Conservation (phyloP, 2,113 vertebrate genomes). For the Marcusenius ussheri region DNA sequence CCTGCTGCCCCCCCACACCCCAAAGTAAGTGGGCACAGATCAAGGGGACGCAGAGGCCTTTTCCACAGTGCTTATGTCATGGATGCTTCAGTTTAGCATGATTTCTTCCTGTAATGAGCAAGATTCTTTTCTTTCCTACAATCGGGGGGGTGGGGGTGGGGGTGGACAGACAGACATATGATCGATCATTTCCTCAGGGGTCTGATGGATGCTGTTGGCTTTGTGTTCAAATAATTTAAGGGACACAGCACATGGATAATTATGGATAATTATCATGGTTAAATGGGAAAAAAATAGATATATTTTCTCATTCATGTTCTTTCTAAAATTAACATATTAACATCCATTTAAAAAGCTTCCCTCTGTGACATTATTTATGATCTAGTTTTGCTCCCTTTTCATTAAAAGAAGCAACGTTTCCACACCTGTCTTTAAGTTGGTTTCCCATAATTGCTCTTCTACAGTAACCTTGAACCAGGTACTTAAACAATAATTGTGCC, state of each 20-base stretch:
- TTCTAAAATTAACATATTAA: not conserved
- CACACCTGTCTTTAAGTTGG: not conserved
- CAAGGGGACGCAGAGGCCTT: not conserved
- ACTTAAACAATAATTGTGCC: not conserved
- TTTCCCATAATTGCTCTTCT: not conserved
- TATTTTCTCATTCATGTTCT: not conserved
- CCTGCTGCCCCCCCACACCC: not conserved
- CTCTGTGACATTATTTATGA: not conserved
- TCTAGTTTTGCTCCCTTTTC: not conserved
- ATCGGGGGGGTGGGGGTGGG: too few species aligned
- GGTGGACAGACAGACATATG: not conserved
- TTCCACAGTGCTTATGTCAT: not conserved
- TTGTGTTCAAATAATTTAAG: not conserved
- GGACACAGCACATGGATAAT: not conserved
- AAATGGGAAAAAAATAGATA: not conserved
- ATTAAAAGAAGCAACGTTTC: not conserved
- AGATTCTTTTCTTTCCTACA: too few species aligned
- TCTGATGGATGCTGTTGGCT: not conserved
- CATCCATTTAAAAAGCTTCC: not conserved
- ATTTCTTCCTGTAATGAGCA: not conserved
- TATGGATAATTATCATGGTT: not conserved
- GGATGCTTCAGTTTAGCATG: not conserved
- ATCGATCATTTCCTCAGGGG: not conserved
- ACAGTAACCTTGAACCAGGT: not conserved
- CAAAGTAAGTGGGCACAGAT: not conserved